Conservation (phyloP, 1,140 invertebrate genomes). For the Lamellibrachia luymesi region DNA sequence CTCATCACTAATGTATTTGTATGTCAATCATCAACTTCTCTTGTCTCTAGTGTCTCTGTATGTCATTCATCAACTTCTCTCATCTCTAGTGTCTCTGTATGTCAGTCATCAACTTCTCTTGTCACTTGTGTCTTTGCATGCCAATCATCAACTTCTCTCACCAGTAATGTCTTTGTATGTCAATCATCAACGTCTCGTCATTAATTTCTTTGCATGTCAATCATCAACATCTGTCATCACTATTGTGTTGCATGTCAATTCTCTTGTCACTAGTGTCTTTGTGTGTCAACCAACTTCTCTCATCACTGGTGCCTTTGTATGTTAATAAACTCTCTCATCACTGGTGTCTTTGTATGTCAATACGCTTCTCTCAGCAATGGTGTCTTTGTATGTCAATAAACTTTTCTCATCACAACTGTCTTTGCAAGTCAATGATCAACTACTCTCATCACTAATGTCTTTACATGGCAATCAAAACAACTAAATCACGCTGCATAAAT, state of each 20-base stretch:
- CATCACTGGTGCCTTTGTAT: no score
- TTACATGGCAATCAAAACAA: not conserved
- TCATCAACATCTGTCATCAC: not conserved
- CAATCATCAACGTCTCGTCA: not conserved
- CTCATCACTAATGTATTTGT: no score
- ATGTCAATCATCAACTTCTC: no score
- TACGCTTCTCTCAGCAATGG: not conserved
- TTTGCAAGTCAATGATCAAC: not conserved
- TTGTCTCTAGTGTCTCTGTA: no score
- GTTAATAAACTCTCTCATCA: no score
- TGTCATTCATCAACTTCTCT: no score
- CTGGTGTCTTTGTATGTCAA: not conserved
- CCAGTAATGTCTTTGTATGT: not conserved
- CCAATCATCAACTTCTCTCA: not conserved
- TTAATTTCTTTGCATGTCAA: not conserved
- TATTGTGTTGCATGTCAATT: no score
- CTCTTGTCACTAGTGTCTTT: not conserved
- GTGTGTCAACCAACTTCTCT: no score
- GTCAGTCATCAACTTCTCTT: not conserved
- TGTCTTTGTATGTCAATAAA: not conserved
- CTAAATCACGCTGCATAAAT: not conserved
- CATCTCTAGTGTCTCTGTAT: no score
- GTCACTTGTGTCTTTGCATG: not conserved
- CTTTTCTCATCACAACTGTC: not conserved
- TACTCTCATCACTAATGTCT: not conserved